phyloP scores from a whole-genome alignment of 2,888 invertebrate species.

The Idaea aversata region DNA sequence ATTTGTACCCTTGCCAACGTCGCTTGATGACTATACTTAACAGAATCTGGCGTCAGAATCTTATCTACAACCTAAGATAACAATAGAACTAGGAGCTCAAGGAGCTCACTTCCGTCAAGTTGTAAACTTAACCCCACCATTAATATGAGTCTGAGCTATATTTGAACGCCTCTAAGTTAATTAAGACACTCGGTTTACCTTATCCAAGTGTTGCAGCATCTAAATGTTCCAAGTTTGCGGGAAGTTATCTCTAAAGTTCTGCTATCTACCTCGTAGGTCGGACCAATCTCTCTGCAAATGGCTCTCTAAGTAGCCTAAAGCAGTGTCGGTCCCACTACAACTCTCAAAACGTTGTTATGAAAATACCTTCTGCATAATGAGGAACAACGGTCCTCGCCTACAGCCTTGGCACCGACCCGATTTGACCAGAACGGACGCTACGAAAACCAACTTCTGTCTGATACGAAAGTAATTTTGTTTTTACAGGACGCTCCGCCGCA shows the following conservation, averaged over 20 bases:
- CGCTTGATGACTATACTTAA: neutral
- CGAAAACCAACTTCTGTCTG: constrained; percentile 24
- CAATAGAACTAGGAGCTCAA: neutral
- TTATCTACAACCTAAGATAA: neutral
- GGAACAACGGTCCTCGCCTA: constrained; percentile 42
- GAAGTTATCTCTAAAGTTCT: constrained; percentile 74
- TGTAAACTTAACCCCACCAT: constrained; percentile 42
- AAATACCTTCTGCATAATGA: constrained; percentile 58
- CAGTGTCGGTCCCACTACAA: constrained; percentile 52
- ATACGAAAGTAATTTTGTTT: constrained; percentile 42
- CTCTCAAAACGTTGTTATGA: constrained; percentile 59
- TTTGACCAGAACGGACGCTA: constrained; percentile 32
- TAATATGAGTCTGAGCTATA: constrained; percentile 50
- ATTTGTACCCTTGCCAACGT: too few species aligned
- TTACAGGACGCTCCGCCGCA: constrained; percentile 24
- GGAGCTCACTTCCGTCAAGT: constrained; percentile 21
- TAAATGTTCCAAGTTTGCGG: constrained; percentile 73
- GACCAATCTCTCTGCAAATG: constrained; percentile 71
- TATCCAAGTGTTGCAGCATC: constrained; percentile 74
- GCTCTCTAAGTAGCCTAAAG: constrained; percentile 71
- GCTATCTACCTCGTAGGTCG: constrained; percentile 74
- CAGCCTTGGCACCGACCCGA: constrained; percentile 24
- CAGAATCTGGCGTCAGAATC: neutral
- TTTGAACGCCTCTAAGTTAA: constrained; percentile 65
- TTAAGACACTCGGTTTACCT: constrained; percentile 74